Base-by-base conservation (phyloP, 2,888 invertebrate species). In the Parnassius glacialis region DNA sequence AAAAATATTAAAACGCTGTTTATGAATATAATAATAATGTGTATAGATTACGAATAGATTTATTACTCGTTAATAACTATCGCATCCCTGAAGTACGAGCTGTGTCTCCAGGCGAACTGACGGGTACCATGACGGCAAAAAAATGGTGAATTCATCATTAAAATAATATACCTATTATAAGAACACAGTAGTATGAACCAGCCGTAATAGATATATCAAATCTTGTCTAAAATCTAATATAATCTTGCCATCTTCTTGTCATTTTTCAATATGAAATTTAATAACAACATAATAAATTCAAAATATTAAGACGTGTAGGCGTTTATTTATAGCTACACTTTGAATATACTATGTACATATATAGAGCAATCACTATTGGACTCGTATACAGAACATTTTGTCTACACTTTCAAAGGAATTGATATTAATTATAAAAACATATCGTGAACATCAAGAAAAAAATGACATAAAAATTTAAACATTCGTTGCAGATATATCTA, bases 61-160 rank as follows among this genome's bases (percentile, higher is more conserved):
- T 87, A 92, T 95, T 95, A 95, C 95, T 96, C 95, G 93, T 95
- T 94, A 93, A 94, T 94, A 94, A 96, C 95, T 93, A 97, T 96
- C 93, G 97, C 97, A 94, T 97, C 96, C 95, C 95, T 96, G 97
- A 97, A 97, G 96, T 97, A 95, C 93, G 96, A 94, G 95, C 97
- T 97, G 95, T 96, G 95, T 94, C 96, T 96, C 97, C 97, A 97
- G 94, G 96, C 96, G 94, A 95, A 96, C 96, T 96, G 86, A 81
- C 74, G 79, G 81, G 84, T 80, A 83, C 78, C 80, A 78, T 83
- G 80, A 81, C 80, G 80, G 82, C 77, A 84, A 87, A 84, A 81
- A 85, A 73, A 85, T 78, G 79, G 81, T 78, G 79, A 86, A 84
- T 79, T 74, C 73, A 81, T 79, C 72, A 83, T 88, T 87, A 86